phyloP scores from a whole-genome alignment of 2,113 vertebrate genomes.

The Oreotrochilus melanogaster region DNA sequence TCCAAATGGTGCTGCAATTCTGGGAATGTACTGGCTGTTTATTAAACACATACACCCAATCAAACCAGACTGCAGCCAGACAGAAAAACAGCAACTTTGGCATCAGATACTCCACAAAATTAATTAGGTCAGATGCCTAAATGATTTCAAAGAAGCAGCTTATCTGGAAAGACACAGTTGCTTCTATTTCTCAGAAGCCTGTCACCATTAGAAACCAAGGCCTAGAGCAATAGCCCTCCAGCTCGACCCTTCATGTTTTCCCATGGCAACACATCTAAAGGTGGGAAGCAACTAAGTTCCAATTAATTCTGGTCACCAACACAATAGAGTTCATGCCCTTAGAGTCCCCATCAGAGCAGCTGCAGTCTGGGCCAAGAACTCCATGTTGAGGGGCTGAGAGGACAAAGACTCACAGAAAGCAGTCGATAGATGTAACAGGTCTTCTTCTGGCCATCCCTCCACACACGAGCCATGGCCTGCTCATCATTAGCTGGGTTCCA shows the following conservation, averaged over 20 bases:
- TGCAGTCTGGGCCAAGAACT: background rate
- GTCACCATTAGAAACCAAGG: background rate
- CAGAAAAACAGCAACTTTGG: background rate
- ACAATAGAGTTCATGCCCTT: background rate
- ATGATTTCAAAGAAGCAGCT: conserved; percentile 20
- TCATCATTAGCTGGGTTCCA: conserved; percentile 99
- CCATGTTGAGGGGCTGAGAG: background rate
- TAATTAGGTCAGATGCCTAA: background rate
- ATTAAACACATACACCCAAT: background rate
- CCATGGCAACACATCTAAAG: background rate
- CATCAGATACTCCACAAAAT: background rate
- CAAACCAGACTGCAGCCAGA: background rate
- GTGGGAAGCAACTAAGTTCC: background rate
- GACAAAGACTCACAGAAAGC: conserved; percentile 85
- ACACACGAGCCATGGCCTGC: conserved; percentile 97
- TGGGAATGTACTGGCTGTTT: background rate
- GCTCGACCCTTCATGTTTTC: background rate
- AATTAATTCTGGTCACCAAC: background rate
- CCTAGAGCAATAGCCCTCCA: background rate
- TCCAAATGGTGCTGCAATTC: background rate
- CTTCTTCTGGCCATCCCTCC: conserved; percentile 97
- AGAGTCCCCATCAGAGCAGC: background rate
- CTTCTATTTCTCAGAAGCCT: conserved; percentile 10
- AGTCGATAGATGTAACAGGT: conserved; percentile 96
- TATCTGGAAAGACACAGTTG: conserved; percentile 2